Evolutionary conservation across 2,797 vertebrate species (phyloP), one percentile per base, ranked within the genome.

Genomic region (Falco concolor): DNA sequence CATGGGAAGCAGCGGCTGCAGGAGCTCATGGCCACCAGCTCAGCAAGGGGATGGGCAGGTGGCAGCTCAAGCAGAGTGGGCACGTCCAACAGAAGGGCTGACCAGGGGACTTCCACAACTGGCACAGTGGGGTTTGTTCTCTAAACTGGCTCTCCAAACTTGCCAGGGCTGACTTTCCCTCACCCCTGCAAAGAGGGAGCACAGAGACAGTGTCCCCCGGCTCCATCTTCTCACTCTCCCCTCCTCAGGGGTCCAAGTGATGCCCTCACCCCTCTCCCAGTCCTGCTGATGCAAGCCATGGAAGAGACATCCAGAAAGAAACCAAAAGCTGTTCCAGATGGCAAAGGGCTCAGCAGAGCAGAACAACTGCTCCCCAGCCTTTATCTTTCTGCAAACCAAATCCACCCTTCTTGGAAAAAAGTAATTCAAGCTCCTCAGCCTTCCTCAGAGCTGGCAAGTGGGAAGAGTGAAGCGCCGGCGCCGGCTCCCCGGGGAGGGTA

Each of bases 311-410:
- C 64, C 72, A 87, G 67, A 64, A 89, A 47, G 89, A 95, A 94
- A 84, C 40, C 44, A 69, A 78, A 95, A 86, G 28, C 80, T 65
- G n/a, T 87, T 92, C 87, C 82, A 94, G 91, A 85, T 93, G 84
- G 81, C 76, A 85, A 60, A 95, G 91, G 52, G 64, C 78, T 95
- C 75, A 80, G 42, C 59, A 85, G 84, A 84, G 42, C 57, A 23
- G 44, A 84, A 77, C 52, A 77, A 85, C 67, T 56, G 47, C 81
- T 93, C 59, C 67, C 20, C 38, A 70, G 57, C 64, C 64, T 73
- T 91, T 85, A 77, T 83, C 84, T 84, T 93, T 86, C 87, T 92
- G 65, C 69, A 92, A 92, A 94, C 73, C 83, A 82, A 94, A 93
- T 92, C 75, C 81, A 83, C 68, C 30, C 75, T 91, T 92, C 95